Evolutionary conservation across 2,113 vertebrate genomes (phyloP).

Genomic region (Notarius quadriscutis): DNA sequence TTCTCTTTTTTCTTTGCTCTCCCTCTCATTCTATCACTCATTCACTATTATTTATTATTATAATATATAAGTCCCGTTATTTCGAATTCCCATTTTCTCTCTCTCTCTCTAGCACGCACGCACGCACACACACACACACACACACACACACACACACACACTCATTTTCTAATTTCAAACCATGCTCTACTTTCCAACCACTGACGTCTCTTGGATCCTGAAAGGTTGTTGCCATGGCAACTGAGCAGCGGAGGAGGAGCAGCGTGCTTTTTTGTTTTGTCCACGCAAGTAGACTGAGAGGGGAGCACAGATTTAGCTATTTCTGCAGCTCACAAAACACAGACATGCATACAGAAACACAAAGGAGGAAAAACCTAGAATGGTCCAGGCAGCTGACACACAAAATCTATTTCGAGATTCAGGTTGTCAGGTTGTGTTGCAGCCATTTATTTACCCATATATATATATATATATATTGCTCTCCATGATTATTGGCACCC

Average conservation of each 20-base stretch:
- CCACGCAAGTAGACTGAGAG: constrained; percentile 42
- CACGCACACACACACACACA: neutral
- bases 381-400: constrained; percentile 4
- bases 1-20: neutral
- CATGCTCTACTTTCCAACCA: constrained; percentile 59
- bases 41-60: neutral
- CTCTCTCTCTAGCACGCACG: neutral
- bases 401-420: neutral
- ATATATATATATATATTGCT: no score
- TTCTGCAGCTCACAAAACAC: constrained; percentile 36
- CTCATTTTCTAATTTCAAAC: constrained; percentile 60
- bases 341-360: constrained; percentile 29
- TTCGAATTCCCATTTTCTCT: neutral
- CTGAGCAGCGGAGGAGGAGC: constrained; percentile 46
- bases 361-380: constrained; percentile 4
- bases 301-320: constrained; percentile 42
- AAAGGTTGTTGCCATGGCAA: constrained; percentile 63
- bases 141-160: neutral
- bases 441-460: neutral
- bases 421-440: neutral
- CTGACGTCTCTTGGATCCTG: constrained; percentile 57
- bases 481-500: no score
- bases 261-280: constrained; percentile 55
- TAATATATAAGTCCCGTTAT: neutral
- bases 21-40: neutral